Evolutionary conservation across 2,797 vertebrate species (phyloP).

Genomic region (Alauda arvensis): DNA sequence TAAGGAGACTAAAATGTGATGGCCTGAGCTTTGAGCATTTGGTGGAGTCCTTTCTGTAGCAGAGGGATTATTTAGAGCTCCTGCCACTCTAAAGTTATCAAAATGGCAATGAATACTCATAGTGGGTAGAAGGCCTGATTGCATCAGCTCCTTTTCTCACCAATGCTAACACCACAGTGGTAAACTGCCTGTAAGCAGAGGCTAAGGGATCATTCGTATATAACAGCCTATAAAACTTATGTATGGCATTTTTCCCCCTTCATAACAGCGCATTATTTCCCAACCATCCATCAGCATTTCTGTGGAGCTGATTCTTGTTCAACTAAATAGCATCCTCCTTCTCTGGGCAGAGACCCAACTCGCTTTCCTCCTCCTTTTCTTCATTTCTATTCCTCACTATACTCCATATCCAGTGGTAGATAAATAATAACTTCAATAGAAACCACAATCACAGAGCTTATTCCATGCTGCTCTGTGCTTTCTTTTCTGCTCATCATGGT

Average conservation of each 20-base stretch:
- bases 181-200: background rate
- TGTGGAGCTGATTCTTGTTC: background rate
- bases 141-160: background rate
- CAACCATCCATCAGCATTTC: background rate
- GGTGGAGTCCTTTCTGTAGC: background rate
- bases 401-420: background rate
- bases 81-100: background rate
- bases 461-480: background rate
- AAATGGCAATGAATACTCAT: background rate
- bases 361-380: background rate
- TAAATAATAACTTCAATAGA: background rate
- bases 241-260: background rate
- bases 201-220: background rate
- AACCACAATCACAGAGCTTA: background rate
- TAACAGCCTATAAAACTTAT: background rate
- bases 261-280: background rate
- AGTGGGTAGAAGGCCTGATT: background rate
- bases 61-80: background rate
- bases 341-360: conserved; percentile 27
- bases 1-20: background rate
- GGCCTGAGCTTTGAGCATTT: background rate
- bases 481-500: background rate
- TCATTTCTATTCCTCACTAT: background rate
- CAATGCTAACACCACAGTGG: background rate
- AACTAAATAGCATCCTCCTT: background rate